phyloP scores from a whole-genome alignment of 2,113 vertebrate species.

The Natator depressus region DNA sequence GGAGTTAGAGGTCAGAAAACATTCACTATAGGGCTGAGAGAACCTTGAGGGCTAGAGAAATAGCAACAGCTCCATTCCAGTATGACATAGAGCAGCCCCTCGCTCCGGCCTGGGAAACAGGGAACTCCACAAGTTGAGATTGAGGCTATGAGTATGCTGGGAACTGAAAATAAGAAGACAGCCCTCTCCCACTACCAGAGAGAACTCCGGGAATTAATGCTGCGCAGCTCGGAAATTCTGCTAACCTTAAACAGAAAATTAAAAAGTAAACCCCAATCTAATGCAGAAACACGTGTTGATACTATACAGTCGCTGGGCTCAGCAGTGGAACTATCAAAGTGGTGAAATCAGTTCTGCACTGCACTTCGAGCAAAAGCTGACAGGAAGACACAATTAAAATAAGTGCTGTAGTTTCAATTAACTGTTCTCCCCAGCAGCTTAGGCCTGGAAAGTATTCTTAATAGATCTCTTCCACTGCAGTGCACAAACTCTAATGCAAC shows the following conservation, averaged over 20 bases:
- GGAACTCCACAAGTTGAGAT: background rate
- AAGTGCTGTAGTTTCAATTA: constrained; percentile 72
- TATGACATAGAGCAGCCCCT: background rate
- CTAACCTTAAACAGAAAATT: background rate
- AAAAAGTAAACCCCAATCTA: background rate
- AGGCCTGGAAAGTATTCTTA: constrained; percentile 58
- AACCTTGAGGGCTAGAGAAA: rapidly evolving
- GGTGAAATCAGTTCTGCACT: constrained; percentile 20
- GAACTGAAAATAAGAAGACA: background rate
- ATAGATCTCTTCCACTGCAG: constrained; percentile 73
- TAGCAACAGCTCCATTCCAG: background rate
- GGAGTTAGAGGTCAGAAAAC: background rate
- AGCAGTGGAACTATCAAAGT: background rate
- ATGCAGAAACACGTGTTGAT: rapidly evolving
- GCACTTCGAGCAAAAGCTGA: constrained; percentile 29
- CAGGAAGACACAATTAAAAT: constrained; percentile 67
- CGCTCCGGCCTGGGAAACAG: background rate
- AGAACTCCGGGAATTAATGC: background rate
- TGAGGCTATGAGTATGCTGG: rapidly evolving
- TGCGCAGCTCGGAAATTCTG: background rate
- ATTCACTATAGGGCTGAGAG: background rate
- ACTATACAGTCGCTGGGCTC: background rate
- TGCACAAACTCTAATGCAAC: constrained; percentile 74
- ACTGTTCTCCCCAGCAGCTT: constrained; percentile 55
- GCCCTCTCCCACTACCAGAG: background rate